Conservation (phyloP, 2,888 invertebrate genomes). For the Drosophila conformis region DNA sequence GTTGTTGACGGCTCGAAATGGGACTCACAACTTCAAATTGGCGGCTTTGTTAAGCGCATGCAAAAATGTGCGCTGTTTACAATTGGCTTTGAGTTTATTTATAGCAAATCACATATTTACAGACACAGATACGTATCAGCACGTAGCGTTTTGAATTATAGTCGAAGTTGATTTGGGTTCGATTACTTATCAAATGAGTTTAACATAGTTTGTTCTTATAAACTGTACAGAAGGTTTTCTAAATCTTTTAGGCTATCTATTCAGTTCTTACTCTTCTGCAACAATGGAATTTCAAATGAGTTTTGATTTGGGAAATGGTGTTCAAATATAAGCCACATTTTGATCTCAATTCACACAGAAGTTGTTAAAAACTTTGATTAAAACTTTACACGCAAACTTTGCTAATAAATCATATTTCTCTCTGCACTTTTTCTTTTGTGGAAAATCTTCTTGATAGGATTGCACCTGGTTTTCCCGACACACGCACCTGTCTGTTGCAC, state of each 20-base stretch:
- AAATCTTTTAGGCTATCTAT: not conserved
- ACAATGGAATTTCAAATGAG: not conserved
- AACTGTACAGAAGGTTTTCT: not conserved
- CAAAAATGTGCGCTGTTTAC: constrained; percentile 10
- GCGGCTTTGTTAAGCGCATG: constrained; percentile 15
- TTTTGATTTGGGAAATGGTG: not conserved
- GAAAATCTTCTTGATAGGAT: constrained; percentile 87
- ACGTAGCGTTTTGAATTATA: constrained; percentile 20
- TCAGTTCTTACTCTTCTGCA: not conserved
- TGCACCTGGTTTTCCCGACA: constrained; percentile 93
- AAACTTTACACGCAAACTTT: not conserved
- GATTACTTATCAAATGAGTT: not conserved
- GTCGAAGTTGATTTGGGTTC: not conserved
- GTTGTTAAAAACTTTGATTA: not conserved
- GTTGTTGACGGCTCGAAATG: constrained; percentile 15
- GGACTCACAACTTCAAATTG: constrained; percentile 2
- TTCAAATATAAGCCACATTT: not conserved
- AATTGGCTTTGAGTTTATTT: constrained; percentile 9
- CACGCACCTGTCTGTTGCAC: constrained; percentile 94
- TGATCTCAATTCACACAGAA: not conserved
- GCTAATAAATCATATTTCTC: not conserved
- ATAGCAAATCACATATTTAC: constrained; percentile 18
- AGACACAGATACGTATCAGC: constrained; percentile 22
- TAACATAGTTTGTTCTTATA: not conserved
- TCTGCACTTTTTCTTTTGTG: not conserved